A percentile compares a stretch with the other conserved stretches of the same genome.
phyloP scores from a whole-genome alignment of 53 echinoderm and acorn worm genomes.

The Stichopus horrens region DNA sequence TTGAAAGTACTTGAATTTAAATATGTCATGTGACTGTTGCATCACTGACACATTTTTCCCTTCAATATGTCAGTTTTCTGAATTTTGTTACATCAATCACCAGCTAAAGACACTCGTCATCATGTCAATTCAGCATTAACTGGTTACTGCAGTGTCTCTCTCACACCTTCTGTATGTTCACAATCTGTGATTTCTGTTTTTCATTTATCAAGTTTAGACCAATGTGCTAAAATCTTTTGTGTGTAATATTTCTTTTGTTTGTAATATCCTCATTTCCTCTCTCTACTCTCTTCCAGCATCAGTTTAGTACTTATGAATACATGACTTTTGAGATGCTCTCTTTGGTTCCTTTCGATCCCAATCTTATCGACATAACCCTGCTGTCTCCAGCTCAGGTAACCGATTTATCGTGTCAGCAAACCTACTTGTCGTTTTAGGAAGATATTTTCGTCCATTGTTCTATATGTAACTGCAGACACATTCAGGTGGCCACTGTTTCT shows the following conservation, averaged over 20 bases:
- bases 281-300: conserved; percentile 58
- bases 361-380: conserved; percentile 70
- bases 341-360: conserved; percentile 81
- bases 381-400: conserved; percentile 76
- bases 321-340: conserved; percentile 93
- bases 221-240: too few relatives aligned
- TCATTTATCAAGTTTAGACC: too few relatives aligned
- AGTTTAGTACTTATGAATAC: conserved; percentile 74
- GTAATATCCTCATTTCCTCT: background rate
- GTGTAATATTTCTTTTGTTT: background rate
- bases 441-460: too few relatives aligned
- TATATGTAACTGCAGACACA: too few relatives aligned
- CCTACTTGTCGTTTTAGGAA: too few relatives aligned
- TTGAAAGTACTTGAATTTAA: too few relatives aligned
- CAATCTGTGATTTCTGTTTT: background rate
- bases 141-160: background rate
- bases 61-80: too few relatives aligned
- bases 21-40: too few relatives aligned
- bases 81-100: too few relatives aligned
- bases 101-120: too few relatives aligned
- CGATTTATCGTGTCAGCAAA: background rate
- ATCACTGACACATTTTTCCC: too few relatives aligned
- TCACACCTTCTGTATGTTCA: background rate
- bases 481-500: too few relatives aligned
- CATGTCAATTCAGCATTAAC: background rate